A percentile compares a stretch with the other conserved stretches of the same genome.
Conservation (phyloP, 2,113 vertebrate genomes). For the Coregonus clupeaformis region DNA sequence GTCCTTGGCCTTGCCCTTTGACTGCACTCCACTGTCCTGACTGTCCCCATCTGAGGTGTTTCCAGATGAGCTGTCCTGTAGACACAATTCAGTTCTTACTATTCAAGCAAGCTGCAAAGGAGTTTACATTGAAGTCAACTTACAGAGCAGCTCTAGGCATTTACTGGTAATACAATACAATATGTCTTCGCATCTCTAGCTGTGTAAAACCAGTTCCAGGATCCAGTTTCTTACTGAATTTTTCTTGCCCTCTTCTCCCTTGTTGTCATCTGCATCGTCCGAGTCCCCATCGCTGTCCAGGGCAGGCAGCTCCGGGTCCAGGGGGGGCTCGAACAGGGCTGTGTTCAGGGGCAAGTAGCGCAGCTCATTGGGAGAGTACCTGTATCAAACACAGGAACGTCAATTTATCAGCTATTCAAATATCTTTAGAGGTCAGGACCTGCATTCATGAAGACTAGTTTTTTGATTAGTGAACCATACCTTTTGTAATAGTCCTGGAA, state of each 20-base stretch:
- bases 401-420: background rate
- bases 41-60: constrained; percentile 93
- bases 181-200: no score
- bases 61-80: constrained; percentile 93
- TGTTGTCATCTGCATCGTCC: constrained; percentile 86
- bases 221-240: constrained; percentile 11
- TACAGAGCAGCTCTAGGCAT: no score
- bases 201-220: background rate
- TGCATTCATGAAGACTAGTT: background rate
- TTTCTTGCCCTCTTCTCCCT: constrained; percentile 81
- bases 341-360: constrained; percentile 95
- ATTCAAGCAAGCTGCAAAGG: background rate
- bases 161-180: no score
- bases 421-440: background rate
- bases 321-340: constrained; percentile 92
- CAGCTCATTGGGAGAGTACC: constrained; percentile 95
- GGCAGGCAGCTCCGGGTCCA: constrained; percentile 92
- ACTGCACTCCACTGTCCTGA: constrained; percentile 82
- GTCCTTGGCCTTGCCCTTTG: constrained; percentile 84
- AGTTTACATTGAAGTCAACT: no score
- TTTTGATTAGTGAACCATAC: constrained; percentile 59
- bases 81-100: constrained; percentile 33
- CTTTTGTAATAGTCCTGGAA: constrained; percentile 99
- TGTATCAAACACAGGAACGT: constrained; percentile 46
- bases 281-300: constrained; percentile 95